Evolutionary conservation across 2,888 invertebrate species (phyloP).

Genomic region (Melitaea athalia): DNA sequence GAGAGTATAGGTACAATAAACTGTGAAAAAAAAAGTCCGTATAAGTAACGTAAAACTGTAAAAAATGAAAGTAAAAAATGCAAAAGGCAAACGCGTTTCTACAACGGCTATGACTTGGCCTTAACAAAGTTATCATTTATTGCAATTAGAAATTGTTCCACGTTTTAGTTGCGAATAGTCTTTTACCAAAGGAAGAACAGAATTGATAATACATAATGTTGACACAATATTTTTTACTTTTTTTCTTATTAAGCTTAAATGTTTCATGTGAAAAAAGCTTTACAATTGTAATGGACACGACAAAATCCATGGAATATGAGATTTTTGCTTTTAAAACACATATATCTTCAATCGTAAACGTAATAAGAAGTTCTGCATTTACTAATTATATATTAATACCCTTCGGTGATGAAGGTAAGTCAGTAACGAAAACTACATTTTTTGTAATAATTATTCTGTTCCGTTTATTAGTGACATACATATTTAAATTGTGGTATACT

Average conservation of each 20-base stretch:
- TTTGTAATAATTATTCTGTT: background rate
- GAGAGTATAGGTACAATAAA: no score
- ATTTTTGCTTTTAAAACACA: slow-evolving; percentile 50
- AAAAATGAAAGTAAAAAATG: background rate
- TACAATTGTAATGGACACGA: slow-evolving; percentile 59
- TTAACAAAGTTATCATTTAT: slow-evolving; percentile 17
- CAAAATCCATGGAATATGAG: slow-evolving; percentile 56
- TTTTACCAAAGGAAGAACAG: slow-evolving; percentile 11
- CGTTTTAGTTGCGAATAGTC: slow-evolving; percentile 8
- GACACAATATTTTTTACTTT: slow-evolving; percentile 4
- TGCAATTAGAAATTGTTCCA: slow-evolving; percentile 14
- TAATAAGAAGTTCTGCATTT: slow-evolving; percentile 17
- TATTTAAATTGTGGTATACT: no score
- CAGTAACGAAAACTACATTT: background rate
- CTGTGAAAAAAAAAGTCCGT: no score
- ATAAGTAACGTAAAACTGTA: no score
- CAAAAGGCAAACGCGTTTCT: background rate
- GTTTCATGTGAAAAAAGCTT: slow-evolving; percentile 50
- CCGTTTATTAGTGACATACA: no score
- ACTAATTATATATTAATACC: slow-evolving; percentile 42
- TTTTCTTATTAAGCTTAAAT: slow-evolving; percentile 8
- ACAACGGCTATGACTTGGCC: slow-evolving; percentile 9
- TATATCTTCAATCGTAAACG: slow-evolving; percentile 40
- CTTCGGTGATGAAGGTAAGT: slow-evolving; percentile 45
- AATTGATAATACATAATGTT: slow-evolving; percentile 20